These are phyloP conservation scores for Polymixis flavicincta DNA, from an alignment of 2,888 invertebrate genomes.

Conservation along the genomic window DNA sequence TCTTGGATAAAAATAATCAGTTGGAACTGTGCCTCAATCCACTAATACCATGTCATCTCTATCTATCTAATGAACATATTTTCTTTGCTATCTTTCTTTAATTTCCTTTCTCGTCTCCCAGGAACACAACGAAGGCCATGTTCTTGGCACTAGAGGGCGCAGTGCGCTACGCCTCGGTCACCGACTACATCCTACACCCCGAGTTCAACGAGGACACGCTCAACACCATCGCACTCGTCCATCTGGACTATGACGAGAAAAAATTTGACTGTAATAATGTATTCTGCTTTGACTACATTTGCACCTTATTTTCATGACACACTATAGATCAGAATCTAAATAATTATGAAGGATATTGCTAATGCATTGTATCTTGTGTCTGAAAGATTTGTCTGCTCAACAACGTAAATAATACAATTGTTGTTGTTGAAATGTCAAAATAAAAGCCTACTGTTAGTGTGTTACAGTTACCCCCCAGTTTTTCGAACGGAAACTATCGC, in stretches of 20 bases:
- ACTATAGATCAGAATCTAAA: no score
- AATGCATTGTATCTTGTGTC: no score
- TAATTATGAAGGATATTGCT: no score
- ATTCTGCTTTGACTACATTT: not conserved
- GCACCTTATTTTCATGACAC: not conserved
- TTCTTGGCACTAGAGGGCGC: conserved; percentile 13
- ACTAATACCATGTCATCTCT: no score
- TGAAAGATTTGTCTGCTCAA: no score
- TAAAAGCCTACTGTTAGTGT: no score
- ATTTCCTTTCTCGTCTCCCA: not conserved
- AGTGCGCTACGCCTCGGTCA: not conserved
- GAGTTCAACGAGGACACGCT: conserved; percentile 21
- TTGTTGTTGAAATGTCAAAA: no score
- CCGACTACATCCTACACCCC: conserved; percentile 7
- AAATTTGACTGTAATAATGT: conserved; percentile 16
- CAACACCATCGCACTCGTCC: conserved; percentile 30
- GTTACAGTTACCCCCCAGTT: not conserved
- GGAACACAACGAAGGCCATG: conserved; percentile 22
- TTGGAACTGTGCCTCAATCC: no score
- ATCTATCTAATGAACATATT: no score
- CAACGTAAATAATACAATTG: no score
- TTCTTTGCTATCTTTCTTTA: not conserved
- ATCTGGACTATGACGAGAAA: not conserved
- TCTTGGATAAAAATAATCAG: no score
- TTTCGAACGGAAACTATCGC: not conserved